Conservation (phyloP, 2,888 invertebrate genomes). For the Schizaphis graminum region DNA sequence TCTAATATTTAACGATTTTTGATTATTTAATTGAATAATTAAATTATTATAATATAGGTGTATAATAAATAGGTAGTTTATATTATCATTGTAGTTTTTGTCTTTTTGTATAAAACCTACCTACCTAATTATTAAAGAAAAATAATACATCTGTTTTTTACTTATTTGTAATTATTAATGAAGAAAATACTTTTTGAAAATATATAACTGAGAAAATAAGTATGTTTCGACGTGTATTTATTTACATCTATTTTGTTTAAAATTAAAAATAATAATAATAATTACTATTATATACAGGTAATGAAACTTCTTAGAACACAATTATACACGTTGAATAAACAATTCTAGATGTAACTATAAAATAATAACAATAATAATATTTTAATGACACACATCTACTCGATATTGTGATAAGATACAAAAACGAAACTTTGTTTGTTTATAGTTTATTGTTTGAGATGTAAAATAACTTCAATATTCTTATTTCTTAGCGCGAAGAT, state of each 20-base stretch:
- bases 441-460: not conserved
- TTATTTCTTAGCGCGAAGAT: not conserved
- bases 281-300: not conserved
- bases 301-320: not conserved
- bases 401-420: not conserved
- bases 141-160: not conserved
- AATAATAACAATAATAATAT: not conserved
- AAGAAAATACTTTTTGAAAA: not conserved
- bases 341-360: not conserved
- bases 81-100: not conserved
- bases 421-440: not conserved
- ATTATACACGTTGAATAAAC: not conserved
- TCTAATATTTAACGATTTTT: not conserved
- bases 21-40: not conserved
- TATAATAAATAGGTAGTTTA: not conserved
- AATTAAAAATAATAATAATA: not conserved
- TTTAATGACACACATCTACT: not conserved
- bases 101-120: not conserved
- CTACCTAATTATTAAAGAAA: not conserved
- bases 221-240: not conserved
- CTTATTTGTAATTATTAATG: not conserved
- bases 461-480: not conserved
- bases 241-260: not conserved
- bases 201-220: not conserved
- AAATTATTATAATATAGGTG: no score